Evolutionary conservation across 2,797 vertebrate genomes (phyloP).

Genomic region (Spea hammondii): DNA sequence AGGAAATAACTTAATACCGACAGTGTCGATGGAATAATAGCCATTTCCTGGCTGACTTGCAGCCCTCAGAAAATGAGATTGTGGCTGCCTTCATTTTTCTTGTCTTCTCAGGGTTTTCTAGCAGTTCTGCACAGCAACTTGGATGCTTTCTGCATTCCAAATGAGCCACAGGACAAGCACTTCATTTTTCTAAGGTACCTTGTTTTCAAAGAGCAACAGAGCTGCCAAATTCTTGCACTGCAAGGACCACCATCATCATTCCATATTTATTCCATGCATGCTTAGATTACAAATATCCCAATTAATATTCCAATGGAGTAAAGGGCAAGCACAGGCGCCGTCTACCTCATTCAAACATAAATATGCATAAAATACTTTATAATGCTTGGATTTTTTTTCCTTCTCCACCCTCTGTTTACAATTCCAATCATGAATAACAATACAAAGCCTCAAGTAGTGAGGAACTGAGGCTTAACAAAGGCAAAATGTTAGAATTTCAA

Average conservation of each 20-base stretch:
- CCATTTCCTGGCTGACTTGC: conserved; percentile 98
- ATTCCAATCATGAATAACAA: conserved; percentile 34
- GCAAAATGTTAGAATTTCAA: conserved; percentile 21
- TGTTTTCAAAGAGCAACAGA: conserved; percentile 47
- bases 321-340: conserved; percentile 29
- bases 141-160: conserved; percentile 83
- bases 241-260: conserved; percentile 37
- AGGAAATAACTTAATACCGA: conserved; percentile 99
- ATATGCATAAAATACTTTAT: conserved; percentile 49
- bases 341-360: conserved; percentile 46
- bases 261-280: conserved; percentile 35
- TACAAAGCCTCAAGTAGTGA: conserved; percentile 17
- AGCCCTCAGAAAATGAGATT: conserved; percentile 99
- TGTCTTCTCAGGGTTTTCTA: conserved; percentile 86
- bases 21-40: conserved; percentile 98
- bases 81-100: conserved; percentile 95
- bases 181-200: conserved; percentile 29
- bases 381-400: conserved; percentile 38
- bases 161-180: conserved; percentile 72
- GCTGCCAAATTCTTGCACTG: conserved; percentile 39
- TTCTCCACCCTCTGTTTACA: conserved; percentile 41
- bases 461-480: conserved; percentile 21
- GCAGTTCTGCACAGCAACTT: conserved; percentile 67
- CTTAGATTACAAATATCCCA: conserved; percentile 53
- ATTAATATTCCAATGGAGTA: conserved; percentile 53